Percentiles rank a stretch among this genome's conserved stretches.
These are phyloP conservation scores for Alviniconcha strummeri DNA, from an alignment of 2,888 invertebrate species.

Conservation along the genomic window DNA sequence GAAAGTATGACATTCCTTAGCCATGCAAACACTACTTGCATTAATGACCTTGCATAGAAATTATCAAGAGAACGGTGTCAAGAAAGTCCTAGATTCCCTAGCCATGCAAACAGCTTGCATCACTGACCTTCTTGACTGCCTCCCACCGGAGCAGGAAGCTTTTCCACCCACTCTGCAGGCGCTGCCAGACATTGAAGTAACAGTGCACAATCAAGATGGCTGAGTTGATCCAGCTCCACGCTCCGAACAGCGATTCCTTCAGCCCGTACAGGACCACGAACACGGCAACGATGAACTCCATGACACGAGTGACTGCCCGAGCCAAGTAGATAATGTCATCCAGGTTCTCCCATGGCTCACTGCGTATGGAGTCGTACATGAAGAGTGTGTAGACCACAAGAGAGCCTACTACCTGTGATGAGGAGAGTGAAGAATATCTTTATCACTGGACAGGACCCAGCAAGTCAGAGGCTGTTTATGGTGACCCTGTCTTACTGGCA, in stretches of 20 bases:
- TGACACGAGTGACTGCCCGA: conserved; percentile 73
- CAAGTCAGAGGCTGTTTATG: no score
- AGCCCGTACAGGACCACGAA: conserved; percentile 76
- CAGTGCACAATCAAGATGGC: conserved; percentile 76
- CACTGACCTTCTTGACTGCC: conserved; percentile 72
- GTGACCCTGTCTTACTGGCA: no score
- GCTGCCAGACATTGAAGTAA: conserved; percentile 77
- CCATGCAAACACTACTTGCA: no score
- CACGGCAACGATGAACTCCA: conserved; percentile 76
- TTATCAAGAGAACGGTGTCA: no score
- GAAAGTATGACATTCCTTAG: no score
- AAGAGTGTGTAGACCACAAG: conserved; percentile 76
- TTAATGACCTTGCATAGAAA: no score
- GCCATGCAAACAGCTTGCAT: no score
- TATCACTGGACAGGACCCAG: neutral
- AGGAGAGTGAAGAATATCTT: neutral
- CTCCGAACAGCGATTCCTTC: conserved; percentile 73
- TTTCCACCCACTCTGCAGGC: conserved; percentile 75
- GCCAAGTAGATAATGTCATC: conserved; percentile 77
- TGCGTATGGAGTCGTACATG: conserved; percentile 73
- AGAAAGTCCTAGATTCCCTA: no score
- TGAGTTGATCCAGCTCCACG: conserved; percentile 75
- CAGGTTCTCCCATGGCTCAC: conserved; percentile 75
- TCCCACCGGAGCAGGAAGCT: conserved; percentile 74
- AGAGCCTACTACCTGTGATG: conserved; percentile 73